phyloP scores from a whole-genome alignment of 2,888 invertebrate species.

The Eledona agricola region DNA sequence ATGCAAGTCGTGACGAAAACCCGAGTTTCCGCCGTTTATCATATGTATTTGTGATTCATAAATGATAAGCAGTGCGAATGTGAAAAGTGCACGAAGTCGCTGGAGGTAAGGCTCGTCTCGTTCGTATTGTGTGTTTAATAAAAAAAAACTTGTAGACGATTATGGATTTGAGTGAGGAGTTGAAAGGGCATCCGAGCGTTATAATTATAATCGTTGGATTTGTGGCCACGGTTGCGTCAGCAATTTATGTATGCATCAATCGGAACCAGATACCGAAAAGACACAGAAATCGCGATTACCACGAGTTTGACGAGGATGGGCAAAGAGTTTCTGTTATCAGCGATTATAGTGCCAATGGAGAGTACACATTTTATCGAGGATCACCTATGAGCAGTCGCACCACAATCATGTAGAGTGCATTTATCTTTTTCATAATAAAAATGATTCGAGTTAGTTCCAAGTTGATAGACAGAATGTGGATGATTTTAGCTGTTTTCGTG shows the following conservation, averaged over 20 bases:
- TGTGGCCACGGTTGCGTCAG: slow-evolving; percentile 10
- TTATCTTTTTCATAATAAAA: slow-evolving; percentile 6
- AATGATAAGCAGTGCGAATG: slow-evolving; percentile 10
- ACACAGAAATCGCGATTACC: neutral
- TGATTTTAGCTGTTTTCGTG: slow-evolving; percentile 9
- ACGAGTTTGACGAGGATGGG: slow-evolving; percentile 17
- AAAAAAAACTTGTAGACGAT: neutral
- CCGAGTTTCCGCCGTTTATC: slow-evolving; percentile 21
- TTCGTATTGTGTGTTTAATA: neutral
- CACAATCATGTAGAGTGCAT: neutral
- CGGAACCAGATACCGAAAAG: neutral
- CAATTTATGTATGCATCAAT: slow-evolving; percentile 17
- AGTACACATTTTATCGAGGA: slow-evolving; percentile 19
- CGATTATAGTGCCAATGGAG: slow-evolving; percentile 27
- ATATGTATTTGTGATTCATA: slow-evolving; percentile 19
- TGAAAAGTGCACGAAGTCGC: slow-evolving; percentile 10
- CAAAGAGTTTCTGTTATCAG: slow-evolving; percentile 24
- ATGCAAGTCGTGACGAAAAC: slow-evolving; percentile 5
- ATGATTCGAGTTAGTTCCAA: neutral
- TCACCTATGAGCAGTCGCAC: slow-evolving; percentile 12
- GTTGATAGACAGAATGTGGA: slow-evolving; percentile 25
- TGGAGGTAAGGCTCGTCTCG: slow-evolving; percentile 1
- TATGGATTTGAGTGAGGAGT: slow-evolving; percentile 12
- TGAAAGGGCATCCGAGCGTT: slow-evolving; percentile 23
- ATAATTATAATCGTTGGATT: slow-evolving; percentile 19